Evolutionary conservation across 2,888 invertebrate species (phyloP), one percentile per base, ranked within the genome.

Genomic region (Athetis lepigone): DNA sequence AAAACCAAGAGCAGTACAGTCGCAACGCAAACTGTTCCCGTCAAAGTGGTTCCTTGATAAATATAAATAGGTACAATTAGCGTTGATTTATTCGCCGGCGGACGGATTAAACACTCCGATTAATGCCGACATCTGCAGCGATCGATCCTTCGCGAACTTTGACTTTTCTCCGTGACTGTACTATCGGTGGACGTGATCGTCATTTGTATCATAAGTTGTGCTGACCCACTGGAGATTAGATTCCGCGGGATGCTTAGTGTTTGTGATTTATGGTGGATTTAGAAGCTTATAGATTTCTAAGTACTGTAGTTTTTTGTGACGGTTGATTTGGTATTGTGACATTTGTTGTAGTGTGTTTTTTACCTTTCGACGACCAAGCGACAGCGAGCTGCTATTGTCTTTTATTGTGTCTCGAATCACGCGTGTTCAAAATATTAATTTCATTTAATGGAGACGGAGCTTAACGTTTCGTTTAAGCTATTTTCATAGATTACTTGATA

Each of bases 51-150:
- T 87, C 79, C 83, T 90, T 90, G 91, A 91, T 93, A 90, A 92
- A 92, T 92, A 92, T 91, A 92, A 92, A 92, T 92, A 89, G 92
- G 83, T 79, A 85, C 90, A 92, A 92, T 93, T 92, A 92, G 85
- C 85, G 84, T 80, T 91, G 92, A 93, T 93, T 91, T 92, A 93
- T 92, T 80, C 82, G 83, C 89, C 85, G 89, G 84, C 86, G 86
- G 89, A 84, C 85, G 91, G 91, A 90, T 91, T 92, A 90, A 90
- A 92, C 88, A 88, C 89, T 81, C 82, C 92, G 91, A 93, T 93
- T 93, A 92, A 92, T 92, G 88, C 86, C 88, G 90, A 91, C 92
- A 92, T 92, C 92, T 92, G 90, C 85, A 88, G 84, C 92, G 86
- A 92, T 92, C 93, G 90, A 92, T 92, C 91, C 85, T 86, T 70